Base-by-base conservation (phyloP, 2,888 invertebrate genomes). In the Acrocyrtus sp. region DNA sequence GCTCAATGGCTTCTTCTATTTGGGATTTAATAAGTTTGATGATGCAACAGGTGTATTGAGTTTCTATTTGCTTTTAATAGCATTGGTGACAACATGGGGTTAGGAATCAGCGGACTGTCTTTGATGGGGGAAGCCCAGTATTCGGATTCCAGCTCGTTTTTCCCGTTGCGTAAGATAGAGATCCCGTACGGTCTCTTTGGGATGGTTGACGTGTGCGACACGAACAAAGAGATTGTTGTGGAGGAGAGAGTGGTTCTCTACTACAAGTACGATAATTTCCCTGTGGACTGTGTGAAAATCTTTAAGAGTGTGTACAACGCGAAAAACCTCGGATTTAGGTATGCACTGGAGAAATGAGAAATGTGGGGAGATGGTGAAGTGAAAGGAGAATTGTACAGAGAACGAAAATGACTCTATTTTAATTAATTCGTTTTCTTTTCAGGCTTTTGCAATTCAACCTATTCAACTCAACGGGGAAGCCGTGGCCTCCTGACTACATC, bases 281-380 rank as follows among this genome's bases (percentile, higher is more conserved):
- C 97, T 0, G 94, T 97, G 0, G 98, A 98, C 83, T 99, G 98
- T 83, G 94, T 98, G 0, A 99, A 99, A 85, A 95, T 98, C 80
- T 96, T 99, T 83, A 91, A 92, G 66, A 93, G 95, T 74, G 90
- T 90, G 72, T 93, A 90, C 82, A 89, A 91, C 75, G 90, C 93
- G 0, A 96, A 96, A 83, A 92, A 92, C 15, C 89, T 98, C 81
- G 96, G 96, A 8, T 92, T 98, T 82, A 88, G 87, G 87, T 87
- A 58, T 26, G 26, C n/a, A n/a, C 17, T 5, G n/a, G n/a, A n/a
- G n/a, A n/a, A n/a, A n/a, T n/a, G n/a, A n/a, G n/a, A n/a, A n/a
- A n/a, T n/a, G n/a, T n/a, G n/a, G n/a, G n/a, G n/a, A n/a, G n/a
- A 43, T 2, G 19, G 5, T 41, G 6, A n/a, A n/a, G n/a, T n/a